Conservation (phyloP, 2,888 invertebrate genomes). For the Acrocera orbiculus region DNA sequence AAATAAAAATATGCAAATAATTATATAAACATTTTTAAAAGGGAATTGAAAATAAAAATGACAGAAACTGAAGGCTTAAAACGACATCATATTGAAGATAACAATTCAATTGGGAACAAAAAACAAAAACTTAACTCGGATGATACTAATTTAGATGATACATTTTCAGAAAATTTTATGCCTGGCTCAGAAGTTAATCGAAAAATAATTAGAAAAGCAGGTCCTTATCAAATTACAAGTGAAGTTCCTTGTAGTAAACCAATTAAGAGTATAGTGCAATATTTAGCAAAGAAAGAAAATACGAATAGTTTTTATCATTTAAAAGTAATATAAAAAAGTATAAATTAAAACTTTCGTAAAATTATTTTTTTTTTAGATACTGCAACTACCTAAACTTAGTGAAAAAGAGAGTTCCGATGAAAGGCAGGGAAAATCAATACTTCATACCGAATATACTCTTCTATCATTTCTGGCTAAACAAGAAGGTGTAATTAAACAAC, state of each 20-base stretch:
- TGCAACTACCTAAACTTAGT: constrained; percentile 12
- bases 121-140: no score
- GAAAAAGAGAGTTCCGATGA: constrained; percentile 53
- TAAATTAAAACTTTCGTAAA: no score
- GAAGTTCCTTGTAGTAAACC: constrained; percentile 52
- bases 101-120: no score
- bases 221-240: constrained; percentile 51
- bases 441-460: constrained; percentile 59
- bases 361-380: constrained; percentile 2
- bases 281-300: constrained; percentile 49
- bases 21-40: no score
- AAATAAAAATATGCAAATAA: no score
- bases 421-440: constrained; percentile 56
- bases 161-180: no score
- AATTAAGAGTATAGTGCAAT: constrained; percentile 55
- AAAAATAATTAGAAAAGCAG: constrained; percentile 19
- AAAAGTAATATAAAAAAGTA: constrained; percentile 33
- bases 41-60: no score
- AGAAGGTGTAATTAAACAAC: constrained; percentile 57
- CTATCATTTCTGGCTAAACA: constrained; percentile 49
- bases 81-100: no score
- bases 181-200: constrained; percentile 8
- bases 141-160: no score
- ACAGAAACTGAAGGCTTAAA: no score
- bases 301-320: constrained; percentile 53